phyloP scores from a whole-genome alignment of 2,888 invertebrate species.

The Drosophila nr. medialis region DNA sequence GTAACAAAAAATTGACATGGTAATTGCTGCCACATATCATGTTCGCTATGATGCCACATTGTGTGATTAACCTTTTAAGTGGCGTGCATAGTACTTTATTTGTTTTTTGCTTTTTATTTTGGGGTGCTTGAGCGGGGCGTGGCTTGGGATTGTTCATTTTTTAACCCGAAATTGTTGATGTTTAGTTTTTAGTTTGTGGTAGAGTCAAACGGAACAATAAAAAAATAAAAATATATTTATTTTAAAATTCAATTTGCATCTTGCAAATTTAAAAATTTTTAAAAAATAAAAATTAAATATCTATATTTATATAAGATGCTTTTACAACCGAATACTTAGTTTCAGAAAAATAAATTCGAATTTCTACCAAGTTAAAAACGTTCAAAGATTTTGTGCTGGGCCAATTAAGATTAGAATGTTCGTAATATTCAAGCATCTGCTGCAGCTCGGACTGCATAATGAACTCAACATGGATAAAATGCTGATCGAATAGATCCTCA shows the following conservation, averaged over 20 bases:
- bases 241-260: no score
- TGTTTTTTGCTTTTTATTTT: slow-evolving; percentile 1
- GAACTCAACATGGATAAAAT: slow-evolving; percentile 56
- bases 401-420: slow-evolving; percentile 1
- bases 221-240: no score
- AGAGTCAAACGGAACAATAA: neutral
- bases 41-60: slow-evolving; percentile 47
- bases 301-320: neutral
- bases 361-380: neutral
- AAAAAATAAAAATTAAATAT: neutral
- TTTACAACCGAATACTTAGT: neutral
- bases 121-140: slow-evolving; percentile 35
- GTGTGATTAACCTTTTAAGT: slow-evolving; percentile 54
- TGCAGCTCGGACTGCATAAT: slow-evolving; percentile 47
- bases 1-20: slow-evolving; percentile 54
- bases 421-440: slow-evolving; percentile 27
- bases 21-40: slow-evolving; percentile 55
- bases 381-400: neutral
- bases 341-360: neutral
- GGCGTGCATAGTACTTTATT: slow-evolving; percentile 7
- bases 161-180: neutral
- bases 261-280: neutral
- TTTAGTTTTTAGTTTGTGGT: neutral
- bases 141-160: slow-evolving; percentile 23
- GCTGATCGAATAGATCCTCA: slow-evolving; percentile 53